Base-by-base conservation (phyloP, 2,888 invertebrate genomes). In the Apamea epomidion region DNA sequence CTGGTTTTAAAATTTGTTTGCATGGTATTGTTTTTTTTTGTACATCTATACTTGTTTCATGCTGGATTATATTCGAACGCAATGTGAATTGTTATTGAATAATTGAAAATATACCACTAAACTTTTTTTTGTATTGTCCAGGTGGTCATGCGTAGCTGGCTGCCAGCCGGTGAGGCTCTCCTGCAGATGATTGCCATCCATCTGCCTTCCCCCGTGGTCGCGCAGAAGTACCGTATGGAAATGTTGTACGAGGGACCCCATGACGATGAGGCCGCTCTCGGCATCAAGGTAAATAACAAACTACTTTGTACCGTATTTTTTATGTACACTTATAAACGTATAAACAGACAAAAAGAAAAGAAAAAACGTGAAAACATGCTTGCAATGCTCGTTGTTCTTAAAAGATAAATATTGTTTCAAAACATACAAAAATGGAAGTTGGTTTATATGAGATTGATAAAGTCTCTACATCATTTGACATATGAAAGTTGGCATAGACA, bases 141-240 rank as follows among this genome's bases (percentile, higher is more conserved):
- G 98, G 98, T 99, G 90, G 99, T 99, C 86, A 99, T 99, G 99
- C 98, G 99, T 92, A 99, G 99, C 85, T 99, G 99, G 99, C 97
- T 99, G 96, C 99, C 99, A 78, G 99, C 99, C 94, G 99, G 99
- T 91, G 99, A 99, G 96, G 99, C 99, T 93, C 97, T 99, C 92
- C 99, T 99, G 97, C 99, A 99, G 98, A 99, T 99, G 99, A 99
- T 99, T 97, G 99, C 99, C 97, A 99, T 99, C 95, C 99, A 99
- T 95, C 97, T 99, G 95, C 99, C 99, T 83, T 99, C 99, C 51
- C 99, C 99, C 6, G 99, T 99, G 76, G 99, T 99, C 82, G 99
- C 99, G 78, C 99, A 99, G 97, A 99, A 98, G 95, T 99, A 99
- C 97, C 98, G 99, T 97, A 99, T 99, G 99, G 99, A 99, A 97